These are phyloP conservation scores for Dryomyza anilis DNA, from an alignment of 2,888 invertebrate species.

Conservation along the genomic window DNA sequence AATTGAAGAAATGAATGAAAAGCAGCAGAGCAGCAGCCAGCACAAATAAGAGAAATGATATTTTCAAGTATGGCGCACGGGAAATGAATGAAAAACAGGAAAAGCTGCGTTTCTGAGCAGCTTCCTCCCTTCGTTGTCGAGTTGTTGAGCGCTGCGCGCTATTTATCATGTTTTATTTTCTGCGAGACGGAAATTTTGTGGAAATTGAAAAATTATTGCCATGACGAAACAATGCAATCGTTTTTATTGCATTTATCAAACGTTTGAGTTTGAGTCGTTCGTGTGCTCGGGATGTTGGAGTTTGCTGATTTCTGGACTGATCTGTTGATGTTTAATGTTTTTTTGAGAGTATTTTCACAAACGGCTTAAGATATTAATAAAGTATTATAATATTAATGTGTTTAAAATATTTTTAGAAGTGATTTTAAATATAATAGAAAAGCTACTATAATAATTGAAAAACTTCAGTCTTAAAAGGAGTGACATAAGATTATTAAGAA, in stretches of 20 bases:
- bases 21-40: too few relatives aligned
- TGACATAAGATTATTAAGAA: too few relatives aligned
- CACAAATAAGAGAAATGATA: slow-evolving; percentile 15
- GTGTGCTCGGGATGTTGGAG: background rate
- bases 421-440: too few relatives aligned
- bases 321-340: too few relatives aligned
- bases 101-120: background rate
- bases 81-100: background rate
- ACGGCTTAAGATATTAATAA: too few relatives aligned
- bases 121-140: background rate
- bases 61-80: background rate
- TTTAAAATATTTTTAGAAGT: too few relatives aligned
- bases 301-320: too few relatives aligned
- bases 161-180: slow-evolving; percentile 9
- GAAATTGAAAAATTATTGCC: slow-evolving; percentile 25
- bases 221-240: background rate
- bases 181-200: slow-evolving; percentile 5
- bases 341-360: too few relatives aligned
- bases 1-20: background rate
- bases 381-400: too few relatives aligned
- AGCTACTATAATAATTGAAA: too few relatives aligned
- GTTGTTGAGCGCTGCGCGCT: too few relatives aligned
- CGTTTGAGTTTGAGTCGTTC: background rate
- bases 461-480: too few relatives aligned
- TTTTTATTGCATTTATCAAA: slow-evolving; percentile 19